These are phyloP conservation scores for Euleptes europaea DNA, from an alignment of 2,113 vertebrate genomes.

Conservation along the genomic window DNA sequence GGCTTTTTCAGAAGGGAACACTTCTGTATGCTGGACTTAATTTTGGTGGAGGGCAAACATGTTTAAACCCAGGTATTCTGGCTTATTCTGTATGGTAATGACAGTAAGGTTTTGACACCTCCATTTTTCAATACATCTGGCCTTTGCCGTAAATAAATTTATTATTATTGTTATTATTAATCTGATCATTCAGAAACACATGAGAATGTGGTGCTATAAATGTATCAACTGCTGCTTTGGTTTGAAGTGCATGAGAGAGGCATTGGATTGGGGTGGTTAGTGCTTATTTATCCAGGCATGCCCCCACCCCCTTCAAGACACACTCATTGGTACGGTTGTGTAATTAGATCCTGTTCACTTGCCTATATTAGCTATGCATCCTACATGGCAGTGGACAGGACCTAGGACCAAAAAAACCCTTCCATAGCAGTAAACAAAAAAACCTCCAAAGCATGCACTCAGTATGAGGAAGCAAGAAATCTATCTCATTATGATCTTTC, in stretches of 20 bases:
- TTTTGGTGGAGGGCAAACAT: not conserved
- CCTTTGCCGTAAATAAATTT: no score
- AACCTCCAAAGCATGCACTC: no score
- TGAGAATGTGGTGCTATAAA: not conserved
- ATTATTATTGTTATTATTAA: no score
- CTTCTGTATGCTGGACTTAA: not conserved
- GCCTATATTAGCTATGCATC: no score
- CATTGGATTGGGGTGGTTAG: not conserved
- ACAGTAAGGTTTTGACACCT: not conserved
- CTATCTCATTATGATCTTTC: no score
- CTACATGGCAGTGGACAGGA: no score
- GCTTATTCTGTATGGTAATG: not conserved
- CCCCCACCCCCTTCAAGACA: not conserved
- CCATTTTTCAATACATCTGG: not conserved
- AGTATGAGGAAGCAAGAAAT: no score
- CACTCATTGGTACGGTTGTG: not conserved
- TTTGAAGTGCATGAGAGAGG: not conserved
- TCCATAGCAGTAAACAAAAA: no score
- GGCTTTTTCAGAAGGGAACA: not conserved
- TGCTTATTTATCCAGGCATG: not conserved
- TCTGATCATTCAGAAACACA: not conserved
- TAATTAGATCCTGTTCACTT: not conserved
- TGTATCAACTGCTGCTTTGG: not conserved
- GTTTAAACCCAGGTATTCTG: not conserved
- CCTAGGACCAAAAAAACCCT: no score